Evolutionary conservation across 2,888 invertebrate species (phyloP), one percentile per base, ranked within the genome.

Genomic region (Pheosia gnoma): DNA sequence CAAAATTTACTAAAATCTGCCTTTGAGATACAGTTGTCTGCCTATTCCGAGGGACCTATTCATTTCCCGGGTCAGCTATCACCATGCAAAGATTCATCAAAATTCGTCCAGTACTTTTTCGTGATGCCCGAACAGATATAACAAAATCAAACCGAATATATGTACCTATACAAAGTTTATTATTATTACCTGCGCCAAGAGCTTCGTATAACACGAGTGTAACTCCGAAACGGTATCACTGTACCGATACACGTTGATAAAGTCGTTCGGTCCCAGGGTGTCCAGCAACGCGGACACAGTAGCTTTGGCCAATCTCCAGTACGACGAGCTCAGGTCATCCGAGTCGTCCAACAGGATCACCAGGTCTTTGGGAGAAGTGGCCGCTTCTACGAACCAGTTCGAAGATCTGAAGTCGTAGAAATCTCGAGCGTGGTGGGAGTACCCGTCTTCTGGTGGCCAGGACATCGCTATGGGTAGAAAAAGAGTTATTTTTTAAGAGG

Each of bases 311-410:
- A 99, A 95, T 72, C 97, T 96, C 80, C 97, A 96, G 69, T 97
- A 94, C 65, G 97, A 96, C 0, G 97, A 97, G 41, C 96, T 96
- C 94, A 99, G 97, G 70, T 98, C 97, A 11, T 98, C 98, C 7
- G 98, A 98, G 71, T 96, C 95, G 84, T 99, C 99, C 61, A 99
- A 90, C 59, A 99, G 94, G 73, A 99, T 98, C 69, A 99, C 96
- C 80, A 99, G 95, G 90, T 99, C 99, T 89, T 99, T 99, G 0
- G 99, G 98, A 65, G 98, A 98, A 6, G 98, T 98, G 11, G 99
- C 99, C 0, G 99, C 99, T 77, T 98, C 97, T 10, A 99, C 97
- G 89, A 99, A 99, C 99, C 99, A 99, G 79, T 97, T 96, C 55
- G 98, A 96, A 10, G 97, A 96, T 47, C 99, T 96, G 84, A 98